Evolutionary conservation across 2,113 vertebrate species (phyloP), one percentile per base, ranked within the genome.

Genomic region (Ciconia boyciana): DNA sequence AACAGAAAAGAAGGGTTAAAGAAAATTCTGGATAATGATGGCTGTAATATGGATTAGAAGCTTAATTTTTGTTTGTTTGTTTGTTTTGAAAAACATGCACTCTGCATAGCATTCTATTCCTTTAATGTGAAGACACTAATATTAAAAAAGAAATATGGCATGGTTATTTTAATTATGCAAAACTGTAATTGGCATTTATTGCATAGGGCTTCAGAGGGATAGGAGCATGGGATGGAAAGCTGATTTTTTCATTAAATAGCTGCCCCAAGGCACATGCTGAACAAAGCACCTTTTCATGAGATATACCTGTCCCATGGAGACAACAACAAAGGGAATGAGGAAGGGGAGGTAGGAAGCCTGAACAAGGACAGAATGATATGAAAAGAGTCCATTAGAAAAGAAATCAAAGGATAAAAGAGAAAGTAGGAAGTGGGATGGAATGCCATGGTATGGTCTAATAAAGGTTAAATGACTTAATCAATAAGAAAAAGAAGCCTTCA

Each of bases 241-340:
- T 70, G 89, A 94, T 90, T 91, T 92, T 90, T 96, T 94, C 91
- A 96, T 96, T 96, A 97, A 93, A 95, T 49, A 96, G 81, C 79
- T 96, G 81, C 94, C 92, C 95, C 93, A 93, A 96, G 94, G 96
- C 90, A 95, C 62, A 76, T 89, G 90, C 69, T 77, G 78, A 96
- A 95, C 95, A 97, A 95, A 97, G 91, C 87, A 95, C 83, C 93
- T 97, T 94, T 96, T 96, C 89, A 94, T 44, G 81, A 96, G 84
- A 85, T 74, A 62, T 83, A 96, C 96, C 94, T 97, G 95, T 95
- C 95, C 95, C 92, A 89, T 10, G 43, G 91, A 97, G 90, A 95
- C 58, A 94, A 95, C 81, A 94, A 96, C 82, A 94, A 97, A 97
- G 55, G 29, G 64, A 91, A 72, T 48, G 74, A 94, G 77, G 60